Base-by-base conservation (phyloP, 2,797 vertebrate genomes). In the Lepilemur ruficaudatus region DNA sequence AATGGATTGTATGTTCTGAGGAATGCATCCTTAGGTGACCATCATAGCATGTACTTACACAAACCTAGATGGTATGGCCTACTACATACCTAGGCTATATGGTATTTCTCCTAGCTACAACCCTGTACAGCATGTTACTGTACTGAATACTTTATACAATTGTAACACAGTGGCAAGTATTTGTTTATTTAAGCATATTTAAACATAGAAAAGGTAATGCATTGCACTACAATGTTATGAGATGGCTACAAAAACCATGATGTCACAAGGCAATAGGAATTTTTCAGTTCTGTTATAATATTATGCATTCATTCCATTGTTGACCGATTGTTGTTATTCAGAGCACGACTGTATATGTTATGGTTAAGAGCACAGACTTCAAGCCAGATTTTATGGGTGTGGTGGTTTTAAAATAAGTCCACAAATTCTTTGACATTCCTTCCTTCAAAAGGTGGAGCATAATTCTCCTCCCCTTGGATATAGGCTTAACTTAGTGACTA, bases 331-430 rank as follows among this genome's bases (percentile, higher is more conserved):
- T 2, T 38, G 67, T 38, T 38, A 69, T 38, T 35, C 22, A 23
- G 67, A 18, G 18, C 22, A 79, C 55, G 22, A 38, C 76, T 18
- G 4, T 41, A 2, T 73, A 52, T 38, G 4, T 2, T 46, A 23
- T 15, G 30, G 41, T 50, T 67, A 69, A 15, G 81, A 78, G 28
- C 25, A 80, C 15, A 92, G 52, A 75, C n/a, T 82, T 89, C 4
- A 43, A 83, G 69, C 17, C 79, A 95, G 61, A 73, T 73, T 86
- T 70, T 41, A 57, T 20, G 5, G 22, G 2, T 80, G 18, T 65
- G 12, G 12, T 79, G 41, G 32, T 92, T 95, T 70, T 23, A 87
- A 92, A 93, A 83, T 82, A 93, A 95, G 22, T 70, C 32, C n/a
- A 48, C 30, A 78, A 32, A n/a, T 73, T 79, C 52, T 92, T 83